Evolutionary conservation across 2,797 vertebrate genomes (phyloP).

Genomic region (Melanotaenia maccullochi): DNA sequence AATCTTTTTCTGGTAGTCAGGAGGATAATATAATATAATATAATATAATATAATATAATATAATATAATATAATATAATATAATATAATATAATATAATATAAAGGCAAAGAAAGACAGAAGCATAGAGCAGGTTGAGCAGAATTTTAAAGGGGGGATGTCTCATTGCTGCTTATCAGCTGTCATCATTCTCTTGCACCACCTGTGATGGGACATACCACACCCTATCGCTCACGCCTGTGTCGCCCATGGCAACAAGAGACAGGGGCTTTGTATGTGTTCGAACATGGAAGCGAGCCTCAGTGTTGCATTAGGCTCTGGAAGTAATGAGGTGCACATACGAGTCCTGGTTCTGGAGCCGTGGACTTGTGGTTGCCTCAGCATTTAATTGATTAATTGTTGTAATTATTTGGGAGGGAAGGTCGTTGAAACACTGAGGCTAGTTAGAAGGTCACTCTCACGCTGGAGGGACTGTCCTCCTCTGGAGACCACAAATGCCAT

Average conservation of each 20-base stretch:
- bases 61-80: too few relatives aligned
- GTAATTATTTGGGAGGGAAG: conserved; percentile 85
- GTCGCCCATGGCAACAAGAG: conserved; percentile 80
- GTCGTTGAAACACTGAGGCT: conserved; percentile 76
- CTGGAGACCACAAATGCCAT: conserved; percentile 56
- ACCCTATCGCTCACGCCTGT: conserved; percentile 64
- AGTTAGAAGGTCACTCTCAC: conserved; percentile 78
- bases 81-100: too few relatives aligned
- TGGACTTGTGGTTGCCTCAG: conserved; percentile 79
- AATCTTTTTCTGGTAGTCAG: too few relatives aligned
- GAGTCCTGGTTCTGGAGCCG: conserved; percentile 65
- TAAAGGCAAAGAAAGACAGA: too few relatives aligned
- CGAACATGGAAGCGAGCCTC: conserved; percentile 19
- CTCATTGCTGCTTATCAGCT: conserved; percentile 81
- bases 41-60: too few relatives aligned
- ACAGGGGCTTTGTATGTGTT: conserved; percentile 38
- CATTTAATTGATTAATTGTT: conserved; percentile 87
- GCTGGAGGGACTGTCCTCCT: conserved; percentile 68
- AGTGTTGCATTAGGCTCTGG: conserved; percentile 44
- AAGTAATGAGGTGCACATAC: conserved; percentile 77
- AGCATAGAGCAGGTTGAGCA: conserved; percentile 21
- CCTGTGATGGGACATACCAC: conserved; percentile 83
- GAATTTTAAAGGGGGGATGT: conserved; percentile 52
- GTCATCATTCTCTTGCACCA: conserved; percentile 83
- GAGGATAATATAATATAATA: too few relatives aligned